These are phyloP conservation scores for Procambarus clarkii DNA, from an alignment of 1,140 invertebrate genomes.

Conservation along the genomic window DNA sequence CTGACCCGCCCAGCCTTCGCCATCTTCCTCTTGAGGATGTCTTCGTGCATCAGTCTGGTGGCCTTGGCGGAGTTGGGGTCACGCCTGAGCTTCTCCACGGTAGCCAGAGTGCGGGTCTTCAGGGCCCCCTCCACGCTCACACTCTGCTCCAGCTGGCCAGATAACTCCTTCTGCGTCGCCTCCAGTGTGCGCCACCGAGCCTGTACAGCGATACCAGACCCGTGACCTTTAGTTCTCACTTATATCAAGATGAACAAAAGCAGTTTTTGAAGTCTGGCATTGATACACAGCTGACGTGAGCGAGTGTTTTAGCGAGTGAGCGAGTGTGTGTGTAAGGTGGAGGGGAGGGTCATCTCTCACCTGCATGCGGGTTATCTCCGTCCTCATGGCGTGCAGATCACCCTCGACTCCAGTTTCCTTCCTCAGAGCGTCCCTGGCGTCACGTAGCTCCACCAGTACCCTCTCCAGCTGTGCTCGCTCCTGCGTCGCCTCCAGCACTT, in stretches of 20 bases:
- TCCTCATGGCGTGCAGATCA: constrained; percentile 59
- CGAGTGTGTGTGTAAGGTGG: too few species aligned
- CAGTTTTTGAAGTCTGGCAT: too few species aligned
- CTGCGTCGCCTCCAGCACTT: constrained; percentile 35
- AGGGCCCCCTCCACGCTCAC: constrained; percentile 44
- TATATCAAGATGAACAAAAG: too few species aligned
- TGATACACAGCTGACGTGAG: too few species aligned
- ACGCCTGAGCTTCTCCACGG: constrained; percentile 25
- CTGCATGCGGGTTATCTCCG: constrained; percentile 64
- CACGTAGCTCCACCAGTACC: constrained; percentile 39
- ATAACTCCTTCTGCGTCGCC: constrained; percentile 56
- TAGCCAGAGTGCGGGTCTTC: constrained; percentile 54
- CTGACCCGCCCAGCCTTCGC: constrained; percentile 19
- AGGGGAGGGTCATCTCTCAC: neutral
- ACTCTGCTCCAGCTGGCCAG: constrained; percentile 51
- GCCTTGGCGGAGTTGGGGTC: constrained; percentile 47
- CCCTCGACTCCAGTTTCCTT: constrained; percentile 56
- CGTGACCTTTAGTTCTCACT: too few species aligned
- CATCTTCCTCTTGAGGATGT: constrained; percentile 58
- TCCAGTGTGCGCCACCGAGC: constrained; percentile 51
- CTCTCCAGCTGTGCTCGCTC: constrained; percentile 52
- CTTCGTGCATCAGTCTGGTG: constrained; percentile 59
- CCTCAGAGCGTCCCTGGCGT: constrained; percentile 38
- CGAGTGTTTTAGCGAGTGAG: too few species aligned
- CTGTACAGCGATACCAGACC: neutral